Base-by-base conservation (phyloP, 1,140 invertebrate genomes). In the Daktulosphaira vitifoliae region DNA sequence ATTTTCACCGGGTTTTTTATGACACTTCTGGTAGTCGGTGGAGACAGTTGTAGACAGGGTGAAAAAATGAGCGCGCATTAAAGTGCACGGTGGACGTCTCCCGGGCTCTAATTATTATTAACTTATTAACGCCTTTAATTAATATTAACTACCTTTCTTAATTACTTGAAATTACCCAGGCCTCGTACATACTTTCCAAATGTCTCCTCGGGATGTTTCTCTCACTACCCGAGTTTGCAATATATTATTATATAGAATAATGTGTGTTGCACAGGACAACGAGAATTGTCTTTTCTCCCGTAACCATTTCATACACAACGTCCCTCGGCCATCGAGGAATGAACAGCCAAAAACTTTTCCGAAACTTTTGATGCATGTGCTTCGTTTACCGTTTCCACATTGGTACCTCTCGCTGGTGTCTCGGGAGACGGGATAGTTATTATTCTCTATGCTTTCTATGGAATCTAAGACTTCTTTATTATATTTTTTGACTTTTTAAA, bases 111-210 rank as follows among this genome's bases (percentile, higher is more conserved):
- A 59, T 59, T 59, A 59, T 59, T 59, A 59, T 59, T 59, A 59
- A 59, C 54, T 59, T 59, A 59, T 59, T 46, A 59, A 44, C 54
- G 54, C 54, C 42, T 23, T 59, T 59, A 59, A 59, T 59, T 59
- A 59, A 59, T 59, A 59, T 59, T 44, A 59, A 59, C 54, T 59
- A 59, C 54, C 54, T 59, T 59, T 59, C 54, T 59, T 59, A 59
- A 59, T 59, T 59, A 59, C 54, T 59, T 29, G 54, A 59, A 59
- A 59, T 59, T 59, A 59, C 54, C 54, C 39, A 39, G 54, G 16
- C 13, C 54, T 11, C 54, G n/a, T 39, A 46, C 54, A 59, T 29
- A 59, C 54, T 46, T 46, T 59, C 11, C 42, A 16, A 59, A 46
- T 59, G 54, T 59, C 54, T 59, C 54, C 39, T 59, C 54, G 16